A percentile compares a stretch with the other conserved stretches of the same genome.
Evolutionary conservation across 2,888 invertebrate species (phyloP).

Genomic region (Nycteola revayana): DNA sequence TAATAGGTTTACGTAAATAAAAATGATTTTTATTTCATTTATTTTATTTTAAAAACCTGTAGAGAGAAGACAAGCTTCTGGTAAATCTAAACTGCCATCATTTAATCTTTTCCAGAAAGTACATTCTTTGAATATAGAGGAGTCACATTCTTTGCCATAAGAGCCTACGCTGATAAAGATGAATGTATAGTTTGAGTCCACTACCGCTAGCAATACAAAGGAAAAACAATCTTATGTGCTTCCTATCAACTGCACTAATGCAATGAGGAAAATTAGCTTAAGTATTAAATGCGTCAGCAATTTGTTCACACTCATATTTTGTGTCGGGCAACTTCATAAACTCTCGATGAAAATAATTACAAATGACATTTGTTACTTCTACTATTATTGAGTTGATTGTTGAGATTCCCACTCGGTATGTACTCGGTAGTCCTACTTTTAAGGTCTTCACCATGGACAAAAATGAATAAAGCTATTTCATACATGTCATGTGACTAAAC

Average conservation of each 20-base stretch:
- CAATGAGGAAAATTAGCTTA: not conserved
- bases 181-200: conserved; percentile 14
- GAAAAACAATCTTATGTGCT: conserved; percentile 4
- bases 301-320: conserved; percentile 1
- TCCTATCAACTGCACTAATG: conserved; percentile 1
- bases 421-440: conserved; percentile 8
- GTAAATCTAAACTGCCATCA: conserved; percentile 29
- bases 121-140: conserved; percentile 31
- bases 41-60: conserved; percentile 3
- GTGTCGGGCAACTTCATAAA: conserved; percentile 2
- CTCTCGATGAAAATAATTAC: not conserved
- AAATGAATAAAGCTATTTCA: conserved; percentile 7
- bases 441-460: conserved; percentile 8
- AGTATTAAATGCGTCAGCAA: conserved; percentile 1
- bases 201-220: conserved; percentile 15
- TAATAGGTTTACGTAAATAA: too few species aligned
- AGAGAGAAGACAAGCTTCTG: conserved; percentile 26
- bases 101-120: conserved; percentile 27
- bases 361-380: not conserved
- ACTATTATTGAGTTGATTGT: not conserved
- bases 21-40: too few species aligned
- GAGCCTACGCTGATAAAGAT: conserved; percentile 29
- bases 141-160: conserved; percentile 27
- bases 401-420: not conserved
- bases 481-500: conserved; percentile 8